Evolutionary conservation across 2,113 vertebrate species (phyloP).

Genomic region (Cynoglossus semilaevis): DNA sequence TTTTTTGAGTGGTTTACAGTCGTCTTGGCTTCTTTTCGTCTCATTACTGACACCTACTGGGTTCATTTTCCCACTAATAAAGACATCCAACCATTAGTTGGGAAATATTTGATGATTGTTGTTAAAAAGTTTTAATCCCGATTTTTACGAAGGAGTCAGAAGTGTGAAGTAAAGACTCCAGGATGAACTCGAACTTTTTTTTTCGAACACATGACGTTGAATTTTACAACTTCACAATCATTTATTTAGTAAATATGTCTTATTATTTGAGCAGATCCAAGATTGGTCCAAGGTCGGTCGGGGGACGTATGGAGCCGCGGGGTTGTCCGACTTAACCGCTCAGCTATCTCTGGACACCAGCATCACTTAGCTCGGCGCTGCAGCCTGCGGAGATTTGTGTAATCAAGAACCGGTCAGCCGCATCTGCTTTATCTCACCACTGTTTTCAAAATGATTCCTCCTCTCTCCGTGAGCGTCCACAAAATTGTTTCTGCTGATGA

Average conservation of each 20-base stretch:
- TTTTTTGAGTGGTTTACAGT: no score
- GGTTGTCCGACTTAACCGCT: constrained; percentile 31
- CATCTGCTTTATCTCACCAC: constrained; percentile 19
- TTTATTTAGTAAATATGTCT: not conserved
- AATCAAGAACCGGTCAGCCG: constrained; percentile 28
- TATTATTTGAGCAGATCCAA: not conserved
- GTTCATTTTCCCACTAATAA: no score
- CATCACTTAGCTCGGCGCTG: constrained; percentile 16
- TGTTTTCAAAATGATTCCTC: constrained; percentile 26
- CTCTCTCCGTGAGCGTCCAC: not conserved
- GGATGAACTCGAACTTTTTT: no score
- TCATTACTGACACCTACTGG: no score
- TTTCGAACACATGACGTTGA: no score
- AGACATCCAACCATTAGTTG: no score
- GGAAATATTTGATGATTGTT: no score
- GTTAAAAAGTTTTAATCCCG: no score
- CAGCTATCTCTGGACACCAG: constrained; percentile 32
- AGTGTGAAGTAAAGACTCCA: no score
- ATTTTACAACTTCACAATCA: not conserved
- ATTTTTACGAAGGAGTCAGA: no score
- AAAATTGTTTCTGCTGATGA: constrained; percentile 19
- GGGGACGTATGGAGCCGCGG: constrained; percentile 4
- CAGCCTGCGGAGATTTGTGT: constrained; percentile 37
- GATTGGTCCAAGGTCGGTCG: constrained; percentile 35
- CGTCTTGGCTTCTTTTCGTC: no score